A percentile compares a stretch with the other conserved stretches of the same genome.
Conservation (phyloP, 1,140 invertebrate species). For the Penaeus indicus region DNA sequence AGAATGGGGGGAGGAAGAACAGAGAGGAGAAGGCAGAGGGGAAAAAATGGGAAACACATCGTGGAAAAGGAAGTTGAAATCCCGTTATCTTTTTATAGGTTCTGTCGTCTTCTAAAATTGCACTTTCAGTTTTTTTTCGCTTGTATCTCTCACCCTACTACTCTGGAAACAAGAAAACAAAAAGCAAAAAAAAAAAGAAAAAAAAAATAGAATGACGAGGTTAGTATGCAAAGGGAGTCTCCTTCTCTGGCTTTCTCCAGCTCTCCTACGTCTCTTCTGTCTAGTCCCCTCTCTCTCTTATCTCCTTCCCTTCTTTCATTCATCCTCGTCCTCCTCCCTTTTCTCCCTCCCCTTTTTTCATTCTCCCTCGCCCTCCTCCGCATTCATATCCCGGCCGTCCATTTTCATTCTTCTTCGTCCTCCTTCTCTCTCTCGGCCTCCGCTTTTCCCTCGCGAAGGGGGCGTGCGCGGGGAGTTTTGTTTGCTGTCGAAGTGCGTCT, state of each 20-base stretch:
- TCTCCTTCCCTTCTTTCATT: neutral
- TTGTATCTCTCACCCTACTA: too few relatives aligned
- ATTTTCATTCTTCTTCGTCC: neutral
- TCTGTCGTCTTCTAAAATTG: too few relatives aligned
- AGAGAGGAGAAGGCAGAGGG: neutral
- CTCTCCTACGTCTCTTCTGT: neutral
- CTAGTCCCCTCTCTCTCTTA: neutral
- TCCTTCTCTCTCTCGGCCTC: neutral
- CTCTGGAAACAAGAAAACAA: too few relatives aligned
- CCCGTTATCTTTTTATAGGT: too few relatives aligned
- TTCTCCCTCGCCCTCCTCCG: neutral
- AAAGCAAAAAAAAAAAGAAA: too few relatives aligned
- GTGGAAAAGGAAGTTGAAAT: too few relatives aligned
- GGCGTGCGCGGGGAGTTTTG: too few relatives aligned
- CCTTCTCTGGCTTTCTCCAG: neutral
- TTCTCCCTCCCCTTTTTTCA: neutral
- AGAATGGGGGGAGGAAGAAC: neutral
- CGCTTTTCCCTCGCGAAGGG: neutral
- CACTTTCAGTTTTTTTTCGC: too few relatives aligned
- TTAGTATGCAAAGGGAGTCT: neutral
- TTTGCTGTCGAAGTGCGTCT: neutral
- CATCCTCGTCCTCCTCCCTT: neutral
- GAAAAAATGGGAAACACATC: too few relatives aligned
- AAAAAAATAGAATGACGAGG: too few relatives aligned
- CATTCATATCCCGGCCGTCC: neutral